A percentile compares a stretch with the other conserved stretches of the same genome.
Conservation (phyloP, 2,888 invertebrate genomes). For the Macaria notata region DNA sequence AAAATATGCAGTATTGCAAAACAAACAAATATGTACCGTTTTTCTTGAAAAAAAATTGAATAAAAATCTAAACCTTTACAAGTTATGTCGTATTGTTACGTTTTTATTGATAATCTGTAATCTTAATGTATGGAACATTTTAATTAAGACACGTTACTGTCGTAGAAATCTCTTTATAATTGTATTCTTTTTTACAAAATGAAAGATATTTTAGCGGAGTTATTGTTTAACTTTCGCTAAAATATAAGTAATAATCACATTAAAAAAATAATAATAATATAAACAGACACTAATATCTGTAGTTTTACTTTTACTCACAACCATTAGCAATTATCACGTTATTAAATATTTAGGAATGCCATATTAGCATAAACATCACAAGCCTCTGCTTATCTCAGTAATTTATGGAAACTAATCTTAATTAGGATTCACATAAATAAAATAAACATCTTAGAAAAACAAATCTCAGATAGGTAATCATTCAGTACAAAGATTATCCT, state of each 20-base stretch:
- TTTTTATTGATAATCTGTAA: conserved; percentile 8
- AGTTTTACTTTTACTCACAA: neutral
- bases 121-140: conserved; percentile 2
- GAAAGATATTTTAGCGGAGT: neutral
- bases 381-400: neutral
- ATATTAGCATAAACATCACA: neutral
- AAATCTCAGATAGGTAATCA: neutral
- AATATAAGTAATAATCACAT: neutral
- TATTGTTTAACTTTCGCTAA: neutral
- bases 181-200: neutral
- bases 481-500: neutral
- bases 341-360: neutral
- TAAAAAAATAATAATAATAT: neutral
- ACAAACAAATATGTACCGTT: conserved; percentile 5
- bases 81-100: conserved; percentile 1
- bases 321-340: neutral
- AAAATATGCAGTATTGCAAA: conserved; percentile 5
- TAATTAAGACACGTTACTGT: neutral
- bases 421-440: neutral
- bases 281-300: neutral
- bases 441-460: neutral
- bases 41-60: neutral
- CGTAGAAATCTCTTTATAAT: neutral
- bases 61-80: neutral
- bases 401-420: neutral